Base-by-base conservation (phyloP, 2,888 invertebrate species). In the Drosophila peninsularis region DNA sequence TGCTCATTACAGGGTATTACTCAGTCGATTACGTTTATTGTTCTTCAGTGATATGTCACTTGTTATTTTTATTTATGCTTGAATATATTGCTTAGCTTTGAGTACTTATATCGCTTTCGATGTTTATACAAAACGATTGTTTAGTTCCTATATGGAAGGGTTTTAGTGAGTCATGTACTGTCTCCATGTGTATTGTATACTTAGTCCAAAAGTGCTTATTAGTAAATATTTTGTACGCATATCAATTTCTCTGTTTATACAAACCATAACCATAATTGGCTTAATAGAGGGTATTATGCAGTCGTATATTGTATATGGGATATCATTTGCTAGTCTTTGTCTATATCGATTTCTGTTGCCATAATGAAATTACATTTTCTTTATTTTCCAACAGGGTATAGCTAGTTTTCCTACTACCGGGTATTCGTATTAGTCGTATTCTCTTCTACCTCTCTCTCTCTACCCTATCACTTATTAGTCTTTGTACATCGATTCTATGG, bases 61-160 rank as follows among this genome's bases (percentile, higher is more conserved):
- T 47, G 30, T 47, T 47, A 30, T 47, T 47, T 32, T 13, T 32
- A 47, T 17, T 30, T 47, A 17, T 30, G 17, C 17, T 11, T 27
- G 27, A 30, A 27, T 45, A 30, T 47, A 30, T 47, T 47, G 45
- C 44, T 45, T n/a, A 27, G 45, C 10, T 30, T 17, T 47, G 11
- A 5, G 45, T 30, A 17, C 30, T 30, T 30, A 30, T 47, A 44
- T 47, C 11, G 47, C 17, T 47, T 17, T 47, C 7, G 6, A 17
- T 47, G 47, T 13, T 50, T 50, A 49, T 19, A 13, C 32, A 47
- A 32, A 30, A 13, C 13, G 5, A 47, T 47, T 32, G 30, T 19
- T 17, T 24, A 14, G 17, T 13, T n/a, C 1, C 4, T 5, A 27
- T n/a, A 45, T 27, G n/a, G 17, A 11, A 30, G 45, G 30, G 45